A percentile compares a stretch with the other conserved stretches of the same genome.
Evolutionary conservation across 92 coral and sea anemone species (phyloP).

Genomic region (Epizoanthus illoricatus): DNA sequence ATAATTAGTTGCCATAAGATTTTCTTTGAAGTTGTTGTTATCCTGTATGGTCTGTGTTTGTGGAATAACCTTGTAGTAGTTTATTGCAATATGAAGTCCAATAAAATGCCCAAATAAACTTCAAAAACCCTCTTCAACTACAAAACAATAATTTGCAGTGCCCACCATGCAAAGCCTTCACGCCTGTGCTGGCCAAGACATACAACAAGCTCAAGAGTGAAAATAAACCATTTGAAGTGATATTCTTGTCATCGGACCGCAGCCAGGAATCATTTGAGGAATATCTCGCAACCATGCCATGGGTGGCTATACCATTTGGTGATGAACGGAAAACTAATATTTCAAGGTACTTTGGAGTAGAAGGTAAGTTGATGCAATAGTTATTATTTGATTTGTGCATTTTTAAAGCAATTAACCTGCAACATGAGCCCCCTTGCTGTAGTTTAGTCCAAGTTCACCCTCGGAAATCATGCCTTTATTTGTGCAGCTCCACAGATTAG

Average conservation of each 20-base stretch:
- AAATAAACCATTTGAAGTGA: constrained; percentile 75
- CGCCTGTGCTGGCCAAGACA: constrained; percentile 68
- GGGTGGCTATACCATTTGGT: constrained; percentile 76
- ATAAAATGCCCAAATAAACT: no score
- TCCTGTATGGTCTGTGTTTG: no score
- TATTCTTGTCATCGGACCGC: constrained; percentile 88
- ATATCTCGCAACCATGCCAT: constrained; percentile 86
- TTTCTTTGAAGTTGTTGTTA: no score
- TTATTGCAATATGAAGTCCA: no score
- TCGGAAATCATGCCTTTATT: no score
- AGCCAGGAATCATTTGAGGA: constrained; percentile 63
- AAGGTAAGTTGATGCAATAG: constrained; percentile 54
- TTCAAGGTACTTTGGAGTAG: constrained; percentile 74
- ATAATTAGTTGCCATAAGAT: no score
- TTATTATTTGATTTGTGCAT: not conserved
- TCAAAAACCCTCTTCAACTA: no score
- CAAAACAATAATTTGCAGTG: constrained; percentile 60
- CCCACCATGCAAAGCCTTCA: constrained; percentile 93
- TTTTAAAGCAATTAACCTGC: not conserved
- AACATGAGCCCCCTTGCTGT: no score
- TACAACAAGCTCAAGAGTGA: constrained; percentile 58
- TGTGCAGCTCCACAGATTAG: no score
- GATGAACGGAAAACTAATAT: constrained; percentile 47
- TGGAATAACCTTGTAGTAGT: no score
- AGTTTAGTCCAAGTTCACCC: no score